A percentile compares a stretch with the other conserved stretches of the same genome.
phyloP scores from a whole-genome alignment of 2,113 vertebrate species.

The Hydrolagus affinis region DNA sequence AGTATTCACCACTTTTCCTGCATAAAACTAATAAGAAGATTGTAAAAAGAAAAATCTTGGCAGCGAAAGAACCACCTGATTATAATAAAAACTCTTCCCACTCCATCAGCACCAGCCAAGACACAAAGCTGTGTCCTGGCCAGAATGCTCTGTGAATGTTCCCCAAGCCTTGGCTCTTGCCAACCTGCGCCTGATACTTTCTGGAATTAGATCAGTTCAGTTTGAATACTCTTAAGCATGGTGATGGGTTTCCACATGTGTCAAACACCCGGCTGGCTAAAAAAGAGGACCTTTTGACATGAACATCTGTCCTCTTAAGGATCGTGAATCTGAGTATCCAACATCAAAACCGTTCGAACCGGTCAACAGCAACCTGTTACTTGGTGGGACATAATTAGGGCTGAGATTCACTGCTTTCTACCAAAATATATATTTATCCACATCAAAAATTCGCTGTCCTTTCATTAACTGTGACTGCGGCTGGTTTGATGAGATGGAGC shows the following conservation, averaged over 20 bases:
- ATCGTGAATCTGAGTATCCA: neutral
- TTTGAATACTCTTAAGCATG: no score
- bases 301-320: neutral
- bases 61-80: neutral
- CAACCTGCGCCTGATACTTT: no score
- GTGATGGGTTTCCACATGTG: no score
- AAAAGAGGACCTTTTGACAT: neutral
- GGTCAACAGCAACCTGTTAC: neutral
- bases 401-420: neutral
- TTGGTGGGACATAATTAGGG: neutral
- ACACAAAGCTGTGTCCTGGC: neutral
- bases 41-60: neutral
- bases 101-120: neutral
- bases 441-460: neutral
- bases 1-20: no score
- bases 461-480: no score
- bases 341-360: neutral
- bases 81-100: constrained; percentile 24
- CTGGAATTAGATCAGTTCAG: no score
- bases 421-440: neutral
- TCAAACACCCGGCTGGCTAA: neutral
- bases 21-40: no score
- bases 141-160: no score
- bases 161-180: no score
- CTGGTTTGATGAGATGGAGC: neutral